A percentile compares a stretch with the other conserved stretches of the same genome.
Conservation (phyloP, 1,140 invertebrate genomes). For the Zaprionus ghesquierei region DNA sequence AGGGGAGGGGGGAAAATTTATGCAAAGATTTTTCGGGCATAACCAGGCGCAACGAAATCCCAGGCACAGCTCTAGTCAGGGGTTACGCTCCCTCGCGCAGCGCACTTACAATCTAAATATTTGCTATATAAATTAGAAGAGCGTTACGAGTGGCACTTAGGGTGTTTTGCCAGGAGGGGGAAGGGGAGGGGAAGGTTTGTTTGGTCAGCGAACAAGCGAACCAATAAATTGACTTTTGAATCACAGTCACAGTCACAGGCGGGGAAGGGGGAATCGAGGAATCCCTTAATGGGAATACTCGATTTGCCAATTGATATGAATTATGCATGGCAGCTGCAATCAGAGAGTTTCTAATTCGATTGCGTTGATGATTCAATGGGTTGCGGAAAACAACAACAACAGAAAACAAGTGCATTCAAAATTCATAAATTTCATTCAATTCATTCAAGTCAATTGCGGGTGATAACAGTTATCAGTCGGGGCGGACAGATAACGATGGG, state of each 20-base stretch:
- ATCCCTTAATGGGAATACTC: neutral
- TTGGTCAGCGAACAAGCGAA: constrained; percentile 3
- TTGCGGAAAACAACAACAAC: constrained; percentile 8
- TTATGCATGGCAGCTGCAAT: constrained; percentile 39
- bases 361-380: constrained; percentile 31
- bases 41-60: neutral
- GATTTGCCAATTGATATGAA: constrained; percentile 24
- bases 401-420: constrained; percentile 16
- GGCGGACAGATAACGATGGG: constrained; percentile 33
- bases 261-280: neutral
- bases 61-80: neutral
- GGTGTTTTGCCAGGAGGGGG: neutral
- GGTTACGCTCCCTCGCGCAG: constrained; percentile 7
- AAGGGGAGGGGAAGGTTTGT: neutral
- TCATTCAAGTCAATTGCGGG: neutral
- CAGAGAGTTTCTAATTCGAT: constrained; percentile 47
- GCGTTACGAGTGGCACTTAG: constrained; percentile 10
- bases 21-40: constrained; percentile 48
- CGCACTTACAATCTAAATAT: constrained; percentile 53
- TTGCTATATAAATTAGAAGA: constrained; percentile 60
- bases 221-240: constrained; percentile 55
- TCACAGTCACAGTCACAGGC: constrained; percentile 18
- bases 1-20: constrained; percentile 55
- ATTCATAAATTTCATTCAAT: constrained; percentile 13
- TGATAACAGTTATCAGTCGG: constrained; percentile 39